Evolutionary conservation across 1,140 invertebrate species (phyloP).

Genomic region (Papilio xuthus): DNA sequence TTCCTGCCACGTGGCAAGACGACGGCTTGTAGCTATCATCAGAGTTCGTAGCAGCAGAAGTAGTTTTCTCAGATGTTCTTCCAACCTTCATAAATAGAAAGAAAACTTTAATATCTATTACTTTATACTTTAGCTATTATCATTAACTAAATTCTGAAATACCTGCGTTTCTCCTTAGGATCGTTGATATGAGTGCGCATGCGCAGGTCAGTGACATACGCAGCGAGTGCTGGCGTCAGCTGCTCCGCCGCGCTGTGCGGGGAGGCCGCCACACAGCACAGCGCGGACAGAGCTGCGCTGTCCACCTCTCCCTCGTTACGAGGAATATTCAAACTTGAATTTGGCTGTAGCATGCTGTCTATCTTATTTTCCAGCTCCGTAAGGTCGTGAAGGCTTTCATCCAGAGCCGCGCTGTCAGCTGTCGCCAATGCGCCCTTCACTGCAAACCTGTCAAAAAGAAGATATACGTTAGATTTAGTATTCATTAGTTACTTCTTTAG

Average conservation of each 20-base stretch:
- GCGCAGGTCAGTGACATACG: slow-evolving; percentile 41
- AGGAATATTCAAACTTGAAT: not conserved
- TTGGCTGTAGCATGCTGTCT: slow-evolving; percentile 45
- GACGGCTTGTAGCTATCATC: slow-evolving; percentile 48
- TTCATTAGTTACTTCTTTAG: not conserved
- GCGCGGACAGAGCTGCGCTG: not conserved
- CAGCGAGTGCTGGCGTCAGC: slow-evolving; percentile 42
- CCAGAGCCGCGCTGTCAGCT: slow-evolving; percentile 52
- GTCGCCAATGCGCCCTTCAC: slow-evolving; percentile 58
- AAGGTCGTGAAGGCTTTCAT: slow-evolving; percentile 57
- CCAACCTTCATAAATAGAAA: slow-evolving; percentile 44
- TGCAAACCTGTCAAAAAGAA: slow-evolving; percentile 51
- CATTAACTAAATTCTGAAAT: not conserved
- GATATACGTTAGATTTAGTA: not conserved
- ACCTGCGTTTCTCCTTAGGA: slow-evolving; percentile 46
- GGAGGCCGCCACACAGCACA: slow-evolving; percentile 26
- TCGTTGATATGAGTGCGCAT: slow-evolving; percentile 22
- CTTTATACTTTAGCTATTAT: not conserved
- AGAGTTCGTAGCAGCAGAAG: slow-evolving; percentile 48
- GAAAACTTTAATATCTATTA: no score
- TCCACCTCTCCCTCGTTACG: not conserved
- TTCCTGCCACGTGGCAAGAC: slow-evolving; percentile 59
- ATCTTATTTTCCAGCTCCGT: slow-evolving; percentile 55
- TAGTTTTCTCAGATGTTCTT: slow-evolving; percentile 58
- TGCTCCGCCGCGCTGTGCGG: slow-evolving; percentile 20